These are phyloP conservation scores for Machimus rusticus DNA, from an alignment of 2,888 invertebrate species.

Conservation along the genomic window DNA sequence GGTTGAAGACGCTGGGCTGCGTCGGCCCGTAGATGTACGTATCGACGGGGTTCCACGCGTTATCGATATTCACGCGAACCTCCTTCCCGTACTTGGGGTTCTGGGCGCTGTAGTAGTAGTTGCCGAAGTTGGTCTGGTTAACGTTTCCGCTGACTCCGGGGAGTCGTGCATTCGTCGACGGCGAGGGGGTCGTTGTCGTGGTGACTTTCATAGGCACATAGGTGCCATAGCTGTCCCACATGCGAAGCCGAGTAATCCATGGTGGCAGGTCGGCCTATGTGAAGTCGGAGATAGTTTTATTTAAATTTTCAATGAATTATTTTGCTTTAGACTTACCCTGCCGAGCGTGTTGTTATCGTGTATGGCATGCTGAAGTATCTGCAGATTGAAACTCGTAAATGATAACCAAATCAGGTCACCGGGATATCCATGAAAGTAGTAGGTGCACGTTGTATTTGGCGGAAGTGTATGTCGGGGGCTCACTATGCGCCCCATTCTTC, in stretches of 20 bases:
- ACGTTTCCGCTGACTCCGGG: slow-evolving; percentile 44
- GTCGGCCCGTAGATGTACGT: slow-evolving; percentile 63
- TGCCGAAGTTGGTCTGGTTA: slow-evolving; percentile 58
- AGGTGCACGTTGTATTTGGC: slow-evolving; percentile 86
- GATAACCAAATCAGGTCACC: slow-evolving; percentile 86
- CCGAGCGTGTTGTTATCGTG: slow-evolving; percentile 65
- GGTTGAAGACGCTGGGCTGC: slow-evolving; percentile 62
- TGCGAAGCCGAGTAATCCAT: slow-evolving; percentile 75
- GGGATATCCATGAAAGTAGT: slow-evolving; percentile 81
- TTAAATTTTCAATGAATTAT: slow-evolving; percentile 16
- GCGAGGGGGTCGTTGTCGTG: slow-evolving; percentile 58
- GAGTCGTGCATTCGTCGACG: slow-evolving; percentile 48
- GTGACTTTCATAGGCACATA: slow-evolving; percentile 62
- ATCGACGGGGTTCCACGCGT: slow-evolving; percentile 64
- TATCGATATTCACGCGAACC: slow-evolving; percentile 62
- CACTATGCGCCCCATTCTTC: slow-evolving; percentile 75
- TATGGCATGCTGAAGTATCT: slow-evolving; percentile 73
- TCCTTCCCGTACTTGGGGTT: slow-evolving; percentile 62
- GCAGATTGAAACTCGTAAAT: slow-evolving; percentile 84
- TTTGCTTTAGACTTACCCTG: slow-evolving; percentile 57
- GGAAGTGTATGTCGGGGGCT: slow-evolving; percentile 86
- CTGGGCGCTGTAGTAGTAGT: slow-evolving; percentile 62
- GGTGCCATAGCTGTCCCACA: slow-evolving; percentile 76
- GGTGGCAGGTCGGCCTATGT: slow-evolving; percentile 62
- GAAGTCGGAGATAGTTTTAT: slow-evolving; percentile 36